Evolutionary conservation across 2,888 invertebrate species (phyloP), one percentile per base, ranked within the genome.

Genomic region (Chalcis sispes): DNA sequence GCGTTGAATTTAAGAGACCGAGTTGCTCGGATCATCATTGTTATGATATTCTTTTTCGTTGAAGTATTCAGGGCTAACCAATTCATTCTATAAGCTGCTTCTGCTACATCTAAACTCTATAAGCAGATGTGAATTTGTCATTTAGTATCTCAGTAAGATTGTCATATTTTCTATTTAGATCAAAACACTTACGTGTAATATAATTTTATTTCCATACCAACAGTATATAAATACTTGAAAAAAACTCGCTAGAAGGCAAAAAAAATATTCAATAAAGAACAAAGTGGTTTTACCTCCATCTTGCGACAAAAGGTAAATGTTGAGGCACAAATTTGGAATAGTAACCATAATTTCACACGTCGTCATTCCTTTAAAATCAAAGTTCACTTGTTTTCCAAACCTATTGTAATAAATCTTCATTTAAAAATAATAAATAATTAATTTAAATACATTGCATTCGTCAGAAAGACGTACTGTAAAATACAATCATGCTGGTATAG

Each of bases 191-290:
- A 75, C 78, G 0, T 61, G 36, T 18, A 69, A 18, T 3, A 48
- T 70, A 18, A 74, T 67, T 78, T 75, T 56, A 40, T 75, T 70
- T 18, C 75, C 75, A 13, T 72, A 78, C 78, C 78, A 78, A 52
- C 75, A 75, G 32, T 54, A 72, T 10, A 78, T 42, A 42, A 78
- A 78, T 56, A 78, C 61, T 65, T 78, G 69, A 65, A 75, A 61
- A 7, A 75, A 32, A 13, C 54, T 59, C 7, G 69, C 20, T 20
- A 29, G 2, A 36, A 72, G 65, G 20, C 64, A 72, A 3, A 72
- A 7, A 5, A 75, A 59, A 20, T 52, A 32, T 40, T 65, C 64
- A 25, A 78, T 20, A 0, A 56, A 59, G 7, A 56, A 23, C 2
- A 69, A 56, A 56, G 10, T 65, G 1, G 72, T 46, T 59, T 15